Percentiles rank a stretch among this genome's conserved stretches.
Evolutionary conservation across 2,113 vertebrate genomes (phyloP).

Genomic region (Tachysurus fulvidraco): DNA sequence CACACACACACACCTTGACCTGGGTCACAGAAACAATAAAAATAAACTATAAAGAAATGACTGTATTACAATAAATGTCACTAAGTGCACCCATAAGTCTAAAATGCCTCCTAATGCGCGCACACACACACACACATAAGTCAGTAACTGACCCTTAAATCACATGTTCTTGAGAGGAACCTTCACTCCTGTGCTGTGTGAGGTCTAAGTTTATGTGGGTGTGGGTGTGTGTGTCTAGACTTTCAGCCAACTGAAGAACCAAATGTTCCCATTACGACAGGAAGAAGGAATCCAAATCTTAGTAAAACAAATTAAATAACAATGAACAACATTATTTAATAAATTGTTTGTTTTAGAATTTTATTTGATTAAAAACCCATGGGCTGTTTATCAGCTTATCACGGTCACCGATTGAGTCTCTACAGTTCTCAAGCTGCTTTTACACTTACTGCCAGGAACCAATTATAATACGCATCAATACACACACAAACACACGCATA

Average conservation of each 20-base stretch:
- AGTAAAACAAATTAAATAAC: neutral
- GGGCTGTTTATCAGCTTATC: too few relatives aligned
- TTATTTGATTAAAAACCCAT: too few relatives aligned
- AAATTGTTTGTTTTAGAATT: too few relatives aligned
- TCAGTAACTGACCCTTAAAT: neutral
- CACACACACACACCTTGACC: neutral
- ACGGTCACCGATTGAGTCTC: neutral
- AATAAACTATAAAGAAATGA: neutral
- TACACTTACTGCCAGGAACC: too few relatives aligned
- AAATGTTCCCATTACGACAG: neutral
- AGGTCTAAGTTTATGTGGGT: neutral
- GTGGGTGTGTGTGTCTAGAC: neutral
- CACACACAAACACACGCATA: neutral
- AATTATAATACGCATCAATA: neutral
- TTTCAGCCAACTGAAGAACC: neutral
- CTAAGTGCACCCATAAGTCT: too few relatives aligned
- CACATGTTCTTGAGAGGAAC: neutral
- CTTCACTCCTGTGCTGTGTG: neutral
- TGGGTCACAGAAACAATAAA: neutral
- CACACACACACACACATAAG: slow-evolving; percentile 14
- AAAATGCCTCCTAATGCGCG: neutral
- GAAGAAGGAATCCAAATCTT: neutral
- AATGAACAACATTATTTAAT: neutral
- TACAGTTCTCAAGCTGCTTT: neutral
- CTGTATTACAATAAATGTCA: too few relatives aligned